Evolutionary conservation across 2,797 vertebrate genomes (phyloP), one percentile per base, ranked within the genome.

Genomic region (Chaetodon trifasciatus): DNA sequence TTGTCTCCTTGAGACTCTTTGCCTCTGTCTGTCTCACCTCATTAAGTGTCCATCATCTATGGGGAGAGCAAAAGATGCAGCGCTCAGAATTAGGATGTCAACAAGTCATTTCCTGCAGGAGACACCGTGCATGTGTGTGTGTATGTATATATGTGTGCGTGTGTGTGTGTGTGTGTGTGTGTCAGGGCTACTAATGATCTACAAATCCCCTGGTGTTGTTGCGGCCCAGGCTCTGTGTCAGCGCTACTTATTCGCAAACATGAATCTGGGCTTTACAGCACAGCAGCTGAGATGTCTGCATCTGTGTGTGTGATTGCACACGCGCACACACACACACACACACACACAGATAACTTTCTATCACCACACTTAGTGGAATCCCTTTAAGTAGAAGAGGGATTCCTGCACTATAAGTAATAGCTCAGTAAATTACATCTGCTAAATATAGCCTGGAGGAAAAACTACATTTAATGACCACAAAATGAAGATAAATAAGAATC

Each of bases 101-200:
- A 91, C 89, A 92, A 90, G 87, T 89, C 76, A 90, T 90, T 87
- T 91, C 89, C 90, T 91, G 77, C 78, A 74, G 71, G 66, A 84
- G 84, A 79, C 68, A 42, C 47, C 52, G 35, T 58, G 68, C 52
- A 63, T 73, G 82, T 64, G 55, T 50, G 61, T 55, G 63, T 66
- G 74, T 60, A 24, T 71, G 69, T 23, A 35, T 66, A 66, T 56
- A 24, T 62, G 63, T 62, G 63, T 64, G 53, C 44, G 58, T 56
- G 49, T n/a, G 56, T 56, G 55, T 66, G 58, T 70, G 61, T 64
- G 37, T 42, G 73, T 47, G 46, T 21, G 50, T 60, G 40, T 50
- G 28, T 61, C 2, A 13, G 63, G 17, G 70, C 82, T 76, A 53
- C 83, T 92, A 91, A 94, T 91, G 85, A 92, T 87, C 82, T 90